These are phyloP conservation scores for Aphaenogaster ashmeadi DNA, from an alignment of 1,140 invertebrate species.

Conservation along the genomic window DNA sequence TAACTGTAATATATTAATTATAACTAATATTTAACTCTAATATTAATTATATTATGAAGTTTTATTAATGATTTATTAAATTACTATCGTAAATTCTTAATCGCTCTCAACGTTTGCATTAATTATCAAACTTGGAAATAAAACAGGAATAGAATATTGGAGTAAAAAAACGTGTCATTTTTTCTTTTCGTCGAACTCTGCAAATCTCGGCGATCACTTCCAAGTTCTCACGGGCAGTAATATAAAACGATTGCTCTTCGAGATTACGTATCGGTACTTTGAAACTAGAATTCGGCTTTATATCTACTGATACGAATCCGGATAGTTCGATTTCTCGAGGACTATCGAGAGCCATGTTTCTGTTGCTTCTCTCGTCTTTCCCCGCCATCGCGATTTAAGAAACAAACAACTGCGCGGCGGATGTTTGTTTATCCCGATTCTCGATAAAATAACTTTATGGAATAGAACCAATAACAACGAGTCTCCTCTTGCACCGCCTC, in stretches of 20 bases:
- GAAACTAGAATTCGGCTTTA: constrained; percentile 36
- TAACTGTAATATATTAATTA: no score
- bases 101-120: not conserved
- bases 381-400: constrained; percentile 26
- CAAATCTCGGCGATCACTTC: not conserved
- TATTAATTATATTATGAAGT: not conserved
- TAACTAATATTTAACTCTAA: not conserved
- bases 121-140: not conserved
- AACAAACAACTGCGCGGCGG: not conserved
- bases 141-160: not conserved
- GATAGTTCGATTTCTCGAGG: not conserved
- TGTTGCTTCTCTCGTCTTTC: not conserved
- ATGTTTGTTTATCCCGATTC: constrained; percentile 46
- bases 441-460: constrained; percentile 44
- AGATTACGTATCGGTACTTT: constrained; percentile 19
- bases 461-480: constrained; percentile 35
- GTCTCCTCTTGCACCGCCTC: constrained; percentile 42
- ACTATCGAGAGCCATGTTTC: constrained; percentile 24
- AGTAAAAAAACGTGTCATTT: not conserved
- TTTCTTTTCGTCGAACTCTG: not conserved
- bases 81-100: not conserved
- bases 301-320: constrained; percentile 22
- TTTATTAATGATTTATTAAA: not conserved
- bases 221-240: not conserved
- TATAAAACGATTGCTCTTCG: constrained; percentile 2